These are phyloP conservation scores for Aix galericulata DNA, from an alignment of 2,113 vertebrate genomes.

Conservation along the genomic window DNA sequence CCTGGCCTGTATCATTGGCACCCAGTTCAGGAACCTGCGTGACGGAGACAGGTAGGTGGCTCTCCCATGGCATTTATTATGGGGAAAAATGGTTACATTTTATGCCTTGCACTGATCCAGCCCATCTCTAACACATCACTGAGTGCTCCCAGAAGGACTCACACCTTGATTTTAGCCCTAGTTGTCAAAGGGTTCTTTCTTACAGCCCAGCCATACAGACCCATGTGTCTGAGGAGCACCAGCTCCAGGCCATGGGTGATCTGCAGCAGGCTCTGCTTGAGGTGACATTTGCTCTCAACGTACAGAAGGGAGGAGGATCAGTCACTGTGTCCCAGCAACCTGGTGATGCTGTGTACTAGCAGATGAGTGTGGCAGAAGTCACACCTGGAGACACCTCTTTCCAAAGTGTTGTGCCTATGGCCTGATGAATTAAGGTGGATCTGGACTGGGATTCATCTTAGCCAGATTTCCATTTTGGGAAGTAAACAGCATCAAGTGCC, in stretches of 20 bases:
- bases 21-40: constrained; percentile 84
- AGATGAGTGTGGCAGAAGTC: not conserved
- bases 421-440: not conserved
- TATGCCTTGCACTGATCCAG: not conserved
- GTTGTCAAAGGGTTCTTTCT: not conserved
- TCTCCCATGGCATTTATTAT: not conserved
- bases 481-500: not conserved
- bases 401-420: not conserved
- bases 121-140: not conserved
- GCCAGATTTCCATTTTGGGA: not conserved
- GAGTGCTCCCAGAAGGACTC: not conserved
- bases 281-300: not conserved
- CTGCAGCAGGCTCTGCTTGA: not conserved
- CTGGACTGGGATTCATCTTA: not conserved
- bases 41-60: constrained; percentile 81
- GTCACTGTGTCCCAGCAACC: not conserved
- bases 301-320: not conserved
- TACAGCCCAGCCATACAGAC: not conserved
- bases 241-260: not conserved
- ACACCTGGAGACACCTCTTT: not conserved
- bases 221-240: not conserved
- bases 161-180: not conserved
- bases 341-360: not conserved
- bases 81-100: not conserved
- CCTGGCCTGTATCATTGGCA: constrained; percentile 86